Base-by-base conservation (phyloP, 92 coral and sea anemone species). In the Blastomussa wellsi region DNA sequence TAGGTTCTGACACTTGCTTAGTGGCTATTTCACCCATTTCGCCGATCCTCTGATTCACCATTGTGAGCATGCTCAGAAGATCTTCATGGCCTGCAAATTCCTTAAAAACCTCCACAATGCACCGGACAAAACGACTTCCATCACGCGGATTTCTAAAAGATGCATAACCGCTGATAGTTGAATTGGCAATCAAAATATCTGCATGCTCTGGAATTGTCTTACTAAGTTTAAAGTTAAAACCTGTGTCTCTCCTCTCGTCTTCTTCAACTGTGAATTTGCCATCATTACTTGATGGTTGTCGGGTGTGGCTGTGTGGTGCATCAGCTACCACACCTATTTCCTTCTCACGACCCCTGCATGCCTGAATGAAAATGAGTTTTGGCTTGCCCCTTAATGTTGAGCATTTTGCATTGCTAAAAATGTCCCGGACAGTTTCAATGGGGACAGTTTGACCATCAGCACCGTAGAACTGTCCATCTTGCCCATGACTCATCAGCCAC, bases 401-500 rank as follows among this genome's bases (percentile, higher is more conserved):
- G 82, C 98, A 93, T 2, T 66, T 51, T 44, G 74, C 60, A 86
- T 88, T 93, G 75, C 86, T 86, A 74, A 93, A 87, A 71, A 74
- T 83, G 60, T 76, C 72, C 24, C 82, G 28, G 38, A 84, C 41
- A 36, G 39, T 66, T 14, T 82, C 70, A 15, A 88, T 38, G 36
- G 31, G 77, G 1, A 92, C 77, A 16, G 68, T 60, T 32, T 71
- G 73, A 22, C 94, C 98, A 91, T 95, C 98, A 12, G 77, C 33
- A 19, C 92, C 79, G 29, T 80, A 92, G 66, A 95, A 60, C 24
- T 64, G 65, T 14, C 83, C 96, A 6, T 87, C 89, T 31, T 82
- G 55, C 3, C 98, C 98, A 77, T 95, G 98, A 72, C 98, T 95
- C 98, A 95, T 95, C 3, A 95, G 87, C 39, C 93, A 94, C 16